phyloP scores from a whole-genome alignment of 2,113 vertebrate genomes.

The Callithrix jacchus region DNA sequence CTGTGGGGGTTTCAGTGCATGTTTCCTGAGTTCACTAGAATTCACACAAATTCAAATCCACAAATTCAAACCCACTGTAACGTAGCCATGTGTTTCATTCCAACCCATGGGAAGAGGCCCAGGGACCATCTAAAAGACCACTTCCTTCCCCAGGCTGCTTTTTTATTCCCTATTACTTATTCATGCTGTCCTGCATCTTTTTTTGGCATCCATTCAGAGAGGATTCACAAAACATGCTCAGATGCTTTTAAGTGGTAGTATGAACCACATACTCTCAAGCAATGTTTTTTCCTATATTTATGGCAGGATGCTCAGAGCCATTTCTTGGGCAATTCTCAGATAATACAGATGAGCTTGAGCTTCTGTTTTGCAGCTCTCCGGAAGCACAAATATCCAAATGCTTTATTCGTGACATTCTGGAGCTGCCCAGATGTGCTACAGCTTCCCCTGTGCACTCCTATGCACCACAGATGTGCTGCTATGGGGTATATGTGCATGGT shows the following conservation, averaged over 20 bases:
- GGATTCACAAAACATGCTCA: background rate
- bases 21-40: background rate
- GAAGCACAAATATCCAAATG: background rate
- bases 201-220: background rate
- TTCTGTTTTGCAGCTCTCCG: background rate
- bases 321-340: background rate
- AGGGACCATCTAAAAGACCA: background rate
- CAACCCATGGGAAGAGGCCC: background rate
- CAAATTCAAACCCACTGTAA: background rate
- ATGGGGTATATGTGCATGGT: rapidly evolving
- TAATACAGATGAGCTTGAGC: background rate
- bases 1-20: background rate
- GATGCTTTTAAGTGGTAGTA: background rate
- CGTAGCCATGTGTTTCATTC: background rate
- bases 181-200: background rate
- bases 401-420: background rate
- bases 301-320: background rate
- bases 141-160: background rate
- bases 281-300: background rate
- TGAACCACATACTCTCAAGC: background rate
- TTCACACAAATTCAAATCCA: background rate
- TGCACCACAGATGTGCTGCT: background rate
- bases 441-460: background rate
- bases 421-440: background rate
- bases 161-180: background rate